Evolutionary conservation across 2,888 invertebrate genomes (phyloP), one percentile per base, ranked within the genome.

Genomic region (Dynastes maya): DNA sequence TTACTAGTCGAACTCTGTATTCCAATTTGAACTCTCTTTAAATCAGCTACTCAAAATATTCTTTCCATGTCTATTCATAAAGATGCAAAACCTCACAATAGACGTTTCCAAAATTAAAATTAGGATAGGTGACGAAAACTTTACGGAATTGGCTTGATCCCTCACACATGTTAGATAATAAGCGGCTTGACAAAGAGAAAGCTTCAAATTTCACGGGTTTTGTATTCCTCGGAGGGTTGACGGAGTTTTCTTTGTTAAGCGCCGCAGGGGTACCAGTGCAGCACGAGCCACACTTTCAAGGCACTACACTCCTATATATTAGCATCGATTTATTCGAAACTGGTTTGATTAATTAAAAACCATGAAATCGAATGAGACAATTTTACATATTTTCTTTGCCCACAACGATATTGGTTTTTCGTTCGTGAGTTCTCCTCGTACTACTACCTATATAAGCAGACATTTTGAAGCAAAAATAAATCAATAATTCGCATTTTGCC

Each of bases 131-230:
- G 82, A 81, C 81, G 81, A 81, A 79, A 81, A 79, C 76, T 75
- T 68, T 49, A 22, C 16, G 58, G 82, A 83, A 83, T 83, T 83
- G 82, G 82, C 81, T 81, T 82, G 83, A 83, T 83, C 82, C 75
- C 78, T 80, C 68, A 80, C 82, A 82, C 80, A 82, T 82, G 82
- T 71, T 83, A 80, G 71, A 78, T 78, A 79, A 78, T 79, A 77
- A 81, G 82, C 82, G 82, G 83, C 80, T 65, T 77, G 82, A 84
- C 83, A 85, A 85, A 84, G 83, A 81, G 81, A 81, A 80, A 78
- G 84, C 83, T 81, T 85, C 84, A 80, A 72, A 80, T 85, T 84
- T 83, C 84, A 84, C 79, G 80, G 83, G 82, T 84, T 82, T 83
- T 81, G 82, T 80, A 76, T 84, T 83, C 82, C 83, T 82, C 78